phyloP scores from a whole-genome alignment of 2,113 vertebrate genomes.

The Lepisosteus oculatus region DNA sequence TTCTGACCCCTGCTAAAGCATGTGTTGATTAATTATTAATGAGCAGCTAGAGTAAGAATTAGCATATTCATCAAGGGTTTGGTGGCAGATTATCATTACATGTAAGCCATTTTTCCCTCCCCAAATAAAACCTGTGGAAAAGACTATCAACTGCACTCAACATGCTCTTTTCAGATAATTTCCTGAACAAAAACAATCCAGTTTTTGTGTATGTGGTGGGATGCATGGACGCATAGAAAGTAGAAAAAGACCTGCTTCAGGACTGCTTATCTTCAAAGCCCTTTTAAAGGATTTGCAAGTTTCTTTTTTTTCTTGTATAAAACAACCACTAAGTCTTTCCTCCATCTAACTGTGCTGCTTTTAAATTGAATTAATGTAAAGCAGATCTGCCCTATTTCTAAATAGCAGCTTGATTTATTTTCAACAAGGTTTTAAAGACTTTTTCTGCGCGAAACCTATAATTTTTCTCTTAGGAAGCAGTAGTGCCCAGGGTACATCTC shows the following conservation, averaged over 20 bases:
- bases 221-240: constrained; percentile 40
- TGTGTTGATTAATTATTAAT: constrained; percentile 46
- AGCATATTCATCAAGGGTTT: constrained; percentile 29
- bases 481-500: constrained; percentile 23
- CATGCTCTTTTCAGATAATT: constrained; percentile 42
- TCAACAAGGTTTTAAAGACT: constrained; percentile 5
- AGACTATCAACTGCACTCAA: constrained; percentile 21
- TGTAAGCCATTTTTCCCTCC: constrained; percentile 15
- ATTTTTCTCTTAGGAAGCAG: constrained; percentile 27
- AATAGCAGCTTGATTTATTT: constrained; percentile 25
- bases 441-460: constrained; percentile 1
- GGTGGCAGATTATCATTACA: constrained; percentile 7
- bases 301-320: constrained; percentile 38
- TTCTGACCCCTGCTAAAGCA: not conserved
- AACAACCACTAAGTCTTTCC: constrained; percentile 33
- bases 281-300: constrained; percentile 37
- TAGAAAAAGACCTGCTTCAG: constrained; percentile 41
- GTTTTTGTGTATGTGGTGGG: constrained; percentile 18
- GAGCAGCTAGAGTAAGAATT: constrained; percentile 26
- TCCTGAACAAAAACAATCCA: constrained; percentile 31
- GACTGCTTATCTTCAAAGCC: constrained; percentile 44
- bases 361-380: constrained; percentile 41
- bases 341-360: constrained; percentile 33
- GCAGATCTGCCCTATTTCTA: constrained; percentile 27
- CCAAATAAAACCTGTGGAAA: constrained; percentile 6